A percentile compares a stretch with the other conserved stretches of the same genome.
These are phyloP conservation scores for Peucedramus taeniatus DNA, from an alignment of 2,113 vertebrate genomes.

Conservation along the genomic window DNA sequence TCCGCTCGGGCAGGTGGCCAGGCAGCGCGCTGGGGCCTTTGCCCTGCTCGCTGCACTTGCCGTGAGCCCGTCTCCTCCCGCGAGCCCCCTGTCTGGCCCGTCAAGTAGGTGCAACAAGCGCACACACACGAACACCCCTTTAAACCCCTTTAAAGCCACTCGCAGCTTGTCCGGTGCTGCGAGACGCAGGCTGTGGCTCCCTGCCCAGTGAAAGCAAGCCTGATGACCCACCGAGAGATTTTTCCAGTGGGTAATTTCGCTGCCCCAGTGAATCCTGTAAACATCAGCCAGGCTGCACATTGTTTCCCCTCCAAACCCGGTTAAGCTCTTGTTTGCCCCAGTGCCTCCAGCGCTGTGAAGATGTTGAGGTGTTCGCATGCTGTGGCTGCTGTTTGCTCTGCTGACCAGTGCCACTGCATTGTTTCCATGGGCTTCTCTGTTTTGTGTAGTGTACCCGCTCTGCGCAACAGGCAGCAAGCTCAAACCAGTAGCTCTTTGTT, in stretches of 20 bases:
- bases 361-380: background rate
- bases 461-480: background rate
- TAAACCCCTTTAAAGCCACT: rapidly evolving
- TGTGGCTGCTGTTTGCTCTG: background rate
- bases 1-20: background rate
- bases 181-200: rapidly evolving
- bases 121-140: rapidly evolving
- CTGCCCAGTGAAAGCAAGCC: background rate
- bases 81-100: background rate
- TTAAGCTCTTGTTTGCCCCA: background rate
- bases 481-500: background rate
- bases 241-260: background rate
- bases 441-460: background rate
- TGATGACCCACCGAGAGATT: background rate
- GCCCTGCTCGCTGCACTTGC: rapidly evolving
- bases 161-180: background rate
- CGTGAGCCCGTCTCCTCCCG: background rate
- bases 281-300: background rate
- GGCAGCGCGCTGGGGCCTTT: background rate
- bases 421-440: background rate
- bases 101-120: background rate
- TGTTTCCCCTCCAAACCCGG: background rate
- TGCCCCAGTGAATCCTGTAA: background rate
- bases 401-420: background rate
- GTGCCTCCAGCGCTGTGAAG: background rate